These are phyloP conservation scores for Solenodon paradoxus DNA, from an alignment of 2,113 vertebrate species.

Conservation along the genomic window DNA sequence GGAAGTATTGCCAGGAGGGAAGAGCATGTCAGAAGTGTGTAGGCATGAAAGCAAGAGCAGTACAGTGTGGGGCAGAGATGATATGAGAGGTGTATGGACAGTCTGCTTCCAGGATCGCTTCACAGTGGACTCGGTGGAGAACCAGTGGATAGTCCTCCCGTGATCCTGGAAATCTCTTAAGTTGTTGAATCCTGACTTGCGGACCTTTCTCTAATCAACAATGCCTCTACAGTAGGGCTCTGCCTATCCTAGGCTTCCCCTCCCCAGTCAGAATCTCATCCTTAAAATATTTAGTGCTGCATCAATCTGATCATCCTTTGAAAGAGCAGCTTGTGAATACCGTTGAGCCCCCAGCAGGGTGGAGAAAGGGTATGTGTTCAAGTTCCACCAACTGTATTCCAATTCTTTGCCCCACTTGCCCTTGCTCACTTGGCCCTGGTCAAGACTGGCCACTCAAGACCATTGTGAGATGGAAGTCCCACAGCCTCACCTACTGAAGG, in stretches of 20 bases:
- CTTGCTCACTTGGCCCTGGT: not conserved
- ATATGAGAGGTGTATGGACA: too few relatives aligned
- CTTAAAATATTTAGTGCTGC: not conserved
- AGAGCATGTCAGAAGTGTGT: rapidly evolving
- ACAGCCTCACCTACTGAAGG: not conserved
- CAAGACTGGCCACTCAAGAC: not conserved
- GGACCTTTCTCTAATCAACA: not conserved
- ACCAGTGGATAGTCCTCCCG: not conserved
- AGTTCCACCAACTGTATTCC: not conserved
- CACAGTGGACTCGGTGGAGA: too few relatives aligned
- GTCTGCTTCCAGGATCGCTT: too few relatives aligned
- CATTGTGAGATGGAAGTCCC: rapidly evolving
- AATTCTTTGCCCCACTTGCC: not conserved
- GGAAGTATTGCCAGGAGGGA: not conserved
- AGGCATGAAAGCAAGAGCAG: not conserved
- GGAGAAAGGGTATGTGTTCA: not conserved
- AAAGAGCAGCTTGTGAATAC: not conserved
- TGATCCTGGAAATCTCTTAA: not conserved
- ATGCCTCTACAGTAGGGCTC: not conserved
- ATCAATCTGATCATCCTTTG: not conserved
- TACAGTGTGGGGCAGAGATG: rapidly evolving
- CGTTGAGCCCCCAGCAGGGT: not conserved
- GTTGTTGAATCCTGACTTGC: not conserved
- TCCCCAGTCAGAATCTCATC: not conserved
- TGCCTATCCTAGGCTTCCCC: not conserved